Evolutionary conservation across 1,140 invertebrate genomes (phyloP), one percentile per base, ranked within the genome.

Genomic region (Laupala kohalensis): DNA sequence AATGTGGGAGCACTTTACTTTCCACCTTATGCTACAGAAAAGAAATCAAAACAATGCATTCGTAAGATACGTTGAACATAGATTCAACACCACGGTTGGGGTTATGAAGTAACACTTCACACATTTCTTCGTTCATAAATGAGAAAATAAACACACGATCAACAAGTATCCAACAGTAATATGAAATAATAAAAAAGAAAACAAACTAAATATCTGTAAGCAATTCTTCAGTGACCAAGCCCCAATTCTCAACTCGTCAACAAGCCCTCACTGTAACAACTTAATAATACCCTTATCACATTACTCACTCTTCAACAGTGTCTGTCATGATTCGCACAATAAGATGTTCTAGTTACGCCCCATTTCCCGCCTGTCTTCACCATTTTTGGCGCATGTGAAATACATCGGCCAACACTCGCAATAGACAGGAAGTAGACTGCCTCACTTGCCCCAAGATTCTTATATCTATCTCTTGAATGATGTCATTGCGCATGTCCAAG

Each of bases 251-350:
- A 64, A 69, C 37, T 28, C 63, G 25, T n/a, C 26, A n/a, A 53
- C 12, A 53, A 53, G 1, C 19, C 9, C 9, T 53, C 37, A 53
- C 37, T 53, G 37, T 53, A 53, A 53, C 37, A 9, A 53, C 37
- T 13, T 53, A 53, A 53, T 19, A 13, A 53, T 19, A 53, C 19
- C 19, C 37, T 13, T 53, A 19, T 13, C 37, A 30, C 37, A 53
- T n/a, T 28, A 86, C 86, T 88, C 83, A 89, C 87, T 88, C 87
- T 84, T 89, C 87, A 89, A 85, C 86, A 86, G 84, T 84, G 84
- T 88, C 87, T 85, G 86, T 88, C 87, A 89, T 89, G 87, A 83
- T 88, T 88, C 82, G 86, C 87, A 80, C 85, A 85, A 82, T 84
- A 82, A 83, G 86, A 87, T 86, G 83, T 85, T 82, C 86, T 88